Conservation (phyloP, 2,113 vertebrate species). For the Petrocephalus microphthalmus region DNA sequence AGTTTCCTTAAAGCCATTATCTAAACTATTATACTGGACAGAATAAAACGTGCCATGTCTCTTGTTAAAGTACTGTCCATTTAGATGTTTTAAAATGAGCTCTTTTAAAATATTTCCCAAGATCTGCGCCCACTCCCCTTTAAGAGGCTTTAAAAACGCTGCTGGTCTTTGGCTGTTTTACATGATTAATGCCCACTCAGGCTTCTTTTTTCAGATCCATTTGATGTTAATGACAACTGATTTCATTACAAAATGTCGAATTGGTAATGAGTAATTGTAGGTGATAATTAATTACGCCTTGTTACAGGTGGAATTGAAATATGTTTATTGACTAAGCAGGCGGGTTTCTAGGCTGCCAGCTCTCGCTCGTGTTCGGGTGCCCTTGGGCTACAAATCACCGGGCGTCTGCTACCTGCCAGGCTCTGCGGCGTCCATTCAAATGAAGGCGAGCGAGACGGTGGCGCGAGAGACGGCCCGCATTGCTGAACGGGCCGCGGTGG, state of each 20-base stretch:
- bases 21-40: background rate
- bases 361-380: background rate
- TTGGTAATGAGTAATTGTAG: background rate
- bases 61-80: background rate
- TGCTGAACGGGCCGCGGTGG: background rate
- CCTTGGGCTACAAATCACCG: background rate
- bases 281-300: background rate
- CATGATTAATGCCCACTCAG: background rate
- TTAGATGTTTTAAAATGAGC: background rate
- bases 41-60: background rate
- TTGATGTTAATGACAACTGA: constrained; percentile 8
- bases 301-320: background rate
- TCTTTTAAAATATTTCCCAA: too few relatives aligned
- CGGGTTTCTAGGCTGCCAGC: background rate
- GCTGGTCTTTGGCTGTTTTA: background rate
- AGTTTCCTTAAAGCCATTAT: background rate
- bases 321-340: background rate
- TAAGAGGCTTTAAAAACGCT: background rate
- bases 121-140: background rate
- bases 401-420: background rate
- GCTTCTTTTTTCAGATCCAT: background rate
- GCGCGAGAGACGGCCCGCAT: background rate
- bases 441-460: background rate
- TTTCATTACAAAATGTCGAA: background rate
- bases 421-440: background rate